These are phyloP conservation scores for Nyctibius grandis DNA, from an alignment of 2,797 vertebrate species.

Conservation along the genomic window DNA sequence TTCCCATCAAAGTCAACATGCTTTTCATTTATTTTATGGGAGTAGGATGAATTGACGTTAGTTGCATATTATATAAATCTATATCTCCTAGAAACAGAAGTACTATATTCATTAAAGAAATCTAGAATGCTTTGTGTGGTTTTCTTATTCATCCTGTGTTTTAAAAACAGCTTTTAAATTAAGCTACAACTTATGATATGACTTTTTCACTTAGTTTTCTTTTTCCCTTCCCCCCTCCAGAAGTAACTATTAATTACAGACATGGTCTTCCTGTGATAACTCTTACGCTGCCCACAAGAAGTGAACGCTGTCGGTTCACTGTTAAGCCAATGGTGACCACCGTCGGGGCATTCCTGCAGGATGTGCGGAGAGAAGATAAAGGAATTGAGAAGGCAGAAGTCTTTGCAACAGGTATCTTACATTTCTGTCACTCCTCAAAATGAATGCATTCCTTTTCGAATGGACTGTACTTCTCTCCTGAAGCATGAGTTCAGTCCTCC, in stretches of 20 bases:
- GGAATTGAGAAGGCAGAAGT: slow-evolving; percentile 76
- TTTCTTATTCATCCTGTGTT: not conserved
- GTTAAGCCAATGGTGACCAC: slow-evolving; percentile 84
- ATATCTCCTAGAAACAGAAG: not conserved
- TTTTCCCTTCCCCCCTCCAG: slow-evolving; percentile 45
- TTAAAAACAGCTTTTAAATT: not conserved
- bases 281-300: slow-evolving; percentile 85
- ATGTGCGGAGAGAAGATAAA: slow-evolving; percentile 85
- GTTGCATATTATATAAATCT: not conserved
- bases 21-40: not conserved
- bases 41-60: not conserved
- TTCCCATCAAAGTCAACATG: not conserved
- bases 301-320: slow-evolving; percentile 86
- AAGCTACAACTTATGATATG: not conserved
- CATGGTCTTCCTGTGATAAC: slow-evolving; percentile 85
- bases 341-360: slow-evolving; percentile 81
- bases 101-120: not conserved
- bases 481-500: not conserved
- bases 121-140: not conserved
- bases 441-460: not conserved
- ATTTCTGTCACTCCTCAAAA: not conserved
- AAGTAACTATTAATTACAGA: slow-evolving; percentile 80
- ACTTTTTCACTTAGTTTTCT: not conserved
- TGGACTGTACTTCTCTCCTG: not conserved
- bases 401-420: slow-evolving; percentile 74